A percentile compares a stretch with the other conserved stretches of the same genome.
Conservation (phyloP, 1,140 invertebrate genomes). For the Drosophila kohkoa region DNA sequence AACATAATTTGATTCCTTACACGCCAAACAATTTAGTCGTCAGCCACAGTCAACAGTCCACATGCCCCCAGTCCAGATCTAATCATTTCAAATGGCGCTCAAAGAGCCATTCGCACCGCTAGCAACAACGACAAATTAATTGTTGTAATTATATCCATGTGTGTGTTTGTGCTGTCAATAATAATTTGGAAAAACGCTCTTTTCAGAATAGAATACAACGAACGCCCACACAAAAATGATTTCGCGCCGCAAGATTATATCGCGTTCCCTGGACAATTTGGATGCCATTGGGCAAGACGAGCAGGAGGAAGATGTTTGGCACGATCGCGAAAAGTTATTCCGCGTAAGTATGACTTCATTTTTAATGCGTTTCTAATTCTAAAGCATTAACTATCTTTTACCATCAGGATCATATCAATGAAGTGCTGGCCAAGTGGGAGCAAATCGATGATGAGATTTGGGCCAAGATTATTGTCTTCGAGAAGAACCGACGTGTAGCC, state of each 20-base stretch:
- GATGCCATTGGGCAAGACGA: slow-evolving; percentile 89
- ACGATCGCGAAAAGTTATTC: slow-evolving; percentile 96
- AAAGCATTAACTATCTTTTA: not conserved
- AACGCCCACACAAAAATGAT: slow-evolving; percentile 88
- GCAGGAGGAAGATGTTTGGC: slow-evolving; percentile 97
- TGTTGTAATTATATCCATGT: slow-evolving; percentile 43
- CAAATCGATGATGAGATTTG: slow-evolving; percentile 99
- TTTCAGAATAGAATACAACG: slow-evolving; percentile 53
- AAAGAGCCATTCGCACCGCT: slow-evolving; percentile 49
- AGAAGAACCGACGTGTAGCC: slow-evolving; percentile 95
- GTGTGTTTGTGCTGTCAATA: slow-evolving; percentile 28
- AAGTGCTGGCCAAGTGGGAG: slow-evolving; percentile 97
- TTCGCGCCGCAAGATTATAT: slow-evolving; percentile 94
- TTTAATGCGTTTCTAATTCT: not conserved
- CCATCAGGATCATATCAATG: slow-evolving; percentile 97
- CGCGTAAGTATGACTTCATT: slow-evolving; percentile 88
- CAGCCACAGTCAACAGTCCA: slow-evolving; percentile 3
- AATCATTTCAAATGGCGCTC: slow-evolving; percentile 50
- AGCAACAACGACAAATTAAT: slow-evolving; percentile 38
- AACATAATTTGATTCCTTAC: slow-evolving; percentile 45
- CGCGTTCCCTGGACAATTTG: slow-evolving; percentile 95
- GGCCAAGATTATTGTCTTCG: slow-evolving; percentile 98
- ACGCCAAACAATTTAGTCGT: slow-evolving; percentile 43
- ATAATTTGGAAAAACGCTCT: slow-evolving; percentile 64
- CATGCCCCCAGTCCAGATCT: slow-evolving; percentile 37